Conservation (phyloP, 2,113 vertebrate species). For the Hemiprocne comata region DNA sequence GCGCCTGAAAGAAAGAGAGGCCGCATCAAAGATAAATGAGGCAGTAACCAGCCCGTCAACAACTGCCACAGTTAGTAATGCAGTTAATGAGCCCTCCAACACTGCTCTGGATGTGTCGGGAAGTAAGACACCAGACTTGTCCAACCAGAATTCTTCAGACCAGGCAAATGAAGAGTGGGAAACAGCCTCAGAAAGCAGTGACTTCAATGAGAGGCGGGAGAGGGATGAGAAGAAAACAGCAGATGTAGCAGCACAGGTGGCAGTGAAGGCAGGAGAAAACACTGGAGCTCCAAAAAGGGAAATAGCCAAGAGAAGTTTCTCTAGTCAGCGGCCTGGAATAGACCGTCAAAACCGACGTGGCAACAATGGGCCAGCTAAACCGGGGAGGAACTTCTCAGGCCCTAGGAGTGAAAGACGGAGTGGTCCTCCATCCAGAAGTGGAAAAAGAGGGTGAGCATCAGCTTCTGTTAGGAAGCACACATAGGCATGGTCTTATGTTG, state of each 20-base stretch:
- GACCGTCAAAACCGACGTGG: slow-evolving; percentile 93
- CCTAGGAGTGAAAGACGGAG: slow-evolving; percentile 90
- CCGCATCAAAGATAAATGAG: slow-evolving; percentile 79
- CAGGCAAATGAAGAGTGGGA: slow-evolving; percentile 99
- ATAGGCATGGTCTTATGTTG: not conserved
- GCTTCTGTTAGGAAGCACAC: not conserved
- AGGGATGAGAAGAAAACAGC: slow-evolving; percentile 91
- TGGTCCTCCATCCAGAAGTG: slow-evolving; percentile 84
- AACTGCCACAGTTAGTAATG: slow-evolving; percentile 53
- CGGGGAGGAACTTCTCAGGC: slow-evolving; percentile 88
- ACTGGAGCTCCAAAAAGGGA: slow-evolving; percentile 81
- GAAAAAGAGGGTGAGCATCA: slow-evolving; percentile 91
- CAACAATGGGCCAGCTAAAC: slow-evolving; percentile 86
- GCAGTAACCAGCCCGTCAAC: slow-evolving; percentile 29
- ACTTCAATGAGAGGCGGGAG: slow-evolving; percentile 96
- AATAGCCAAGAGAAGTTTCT: slow-evolving; percentile 94
- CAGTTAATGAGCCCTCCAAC: slow-evolving; percentile 69
- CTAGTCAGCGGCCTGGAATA: slow-evolving; percentile 90
- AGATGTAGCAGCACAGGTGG: slow-evolving; percentile 75
- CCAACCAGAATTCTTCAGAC: slow-evolving; percentile 98
- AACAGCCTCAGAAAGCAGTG: slow-evolving; percentile 97
- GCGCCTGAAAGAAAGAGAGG: slow-evolving; percentile 92
- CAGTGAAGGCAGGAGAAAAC: slow-evolving; percentile 76
- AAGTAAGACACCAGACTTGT: slow-evolving; percentile 95
- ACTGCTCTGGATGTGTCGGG: slow-evolving; percentile 77